Conservation (phyloP, 1,140 invertebrate species). For the Aphelinus atriplicis region DNA sequence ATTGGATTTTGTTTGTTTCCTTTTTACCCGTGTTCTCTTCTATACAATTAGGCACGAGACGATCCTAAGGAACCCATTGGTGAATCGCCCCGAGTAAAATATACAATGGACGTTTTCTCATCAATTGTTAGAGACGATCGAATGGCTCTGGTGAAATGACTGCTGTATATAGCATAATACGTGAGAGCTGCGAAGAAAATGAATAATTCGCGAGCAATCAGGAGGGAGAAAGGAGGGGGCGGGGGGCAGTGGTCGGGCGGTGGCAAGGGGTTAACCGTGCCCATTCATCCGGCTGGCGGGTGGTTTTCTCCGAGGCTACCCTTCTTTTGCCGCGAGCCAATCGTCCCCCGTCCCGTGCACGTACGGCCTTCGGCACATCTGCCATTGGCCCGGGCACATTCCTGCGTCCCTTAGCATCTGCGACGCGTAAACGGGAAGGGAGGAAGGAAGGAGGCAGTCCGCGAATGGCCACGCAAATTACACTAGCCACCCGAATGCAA, state of each 20-base stretch:
- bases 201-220: background rate
- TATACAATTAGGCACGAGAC: too few species aligned
- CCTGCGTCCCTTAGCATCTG: slow-evolving; percentile 19
- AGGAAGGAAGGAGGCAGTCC: too few species aligned
- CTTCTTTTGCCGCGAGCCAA: slow-evolving; percentile 5
- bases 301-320: slow-evolving; percentile 1
- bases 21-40: too few species aligned
- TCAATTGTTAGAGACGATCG: too few species aligned
- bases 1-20: too few species aligned
- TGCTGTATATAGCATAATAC: too few species aligned
- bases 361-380: background rate
- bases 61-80: too few species aligned
- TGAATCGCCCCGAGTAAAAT: too few species aligned
- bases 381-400: slow-evolving; percentile 6
- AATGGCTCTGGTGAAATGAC: too few species aligned
- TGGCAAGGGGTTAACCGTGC: slow-evolving; percentile 5
- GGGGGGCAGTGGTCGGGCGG: background rate
- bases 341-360: background rate
- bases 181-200: too few species aligned
- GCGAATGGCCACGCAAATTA: slow-evolving; percentile 48
- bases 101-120: too few species aligned
- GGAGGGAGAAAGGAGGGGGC: background rate
- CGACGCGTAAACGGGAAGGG: background rate
- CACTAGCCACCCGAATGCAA: slow-evolving; percentile 42
- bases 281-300: background rate